These are phyloP conservation scores for Petrolisthes manimaculis DNA, from an alignment of 2,888 invertebrate genomes.

Conservation along the genomic window DNA sequence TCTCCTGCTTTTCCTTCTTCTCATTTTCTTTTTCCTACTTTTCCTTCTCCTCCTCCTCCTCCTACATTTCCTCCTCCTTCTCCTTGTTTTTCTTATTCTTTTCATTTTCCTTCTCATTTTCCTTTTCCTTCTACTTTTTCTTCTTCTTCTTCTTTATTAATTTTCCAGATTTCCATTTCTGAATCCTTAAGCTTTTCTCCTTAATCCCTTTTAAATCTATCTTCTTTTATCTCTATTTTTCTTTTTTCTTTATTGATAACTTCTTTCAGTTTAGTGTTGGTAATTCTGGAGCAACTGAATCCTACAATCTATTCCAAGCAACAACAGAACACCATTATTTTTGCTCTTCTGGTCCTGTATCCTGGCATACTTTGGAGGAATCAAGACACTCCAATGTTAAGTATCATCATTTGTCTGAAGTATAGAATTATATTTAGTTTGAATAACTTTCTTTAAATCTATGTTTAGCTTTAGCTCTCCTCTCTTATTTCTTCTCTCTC, in stretches of 20 bases:
- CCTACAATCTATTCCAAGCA: no score
- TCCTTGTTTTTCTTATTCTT: neutral
- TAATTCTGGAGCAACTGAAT: no score
- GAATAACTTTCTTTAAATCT: neutral
- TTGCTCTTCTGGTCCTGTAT: no score
- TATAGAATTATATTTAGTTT: neutral
- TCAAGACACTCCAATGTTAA: no score
- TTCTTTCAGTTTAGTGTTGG: no score
- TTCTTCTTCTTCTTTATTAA: neutral
- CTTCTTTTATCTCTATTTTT: neutral
- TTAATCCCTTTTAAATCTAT: neutral
- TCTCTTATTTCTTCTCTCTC: neutral
- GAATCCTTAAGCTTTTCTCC: neutral
- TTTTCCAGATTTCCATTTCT: neutral
- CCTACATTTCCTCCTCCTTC: neutral
- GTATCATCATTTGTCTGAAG: no score
- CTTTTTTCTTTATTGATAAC: neutral
- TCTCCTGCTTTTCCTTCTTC: neutral
- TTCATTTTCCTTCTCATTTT: neutral
- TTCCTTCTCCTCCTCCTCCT: neutral
- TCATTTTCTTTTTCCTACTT: neutral
- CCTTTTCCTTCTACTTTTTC: constrained; percentile 13
- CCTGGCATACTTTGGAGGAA: no score
- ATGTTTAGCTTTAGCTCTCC: neutral
- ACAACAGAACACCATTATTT: no score